Evolutionary conservation across 2,888 invertebrate species (phyloP), one percentile per base, ranked within the genome.

Genomic region (Marasmarcha lunaedactyla): DNA sequence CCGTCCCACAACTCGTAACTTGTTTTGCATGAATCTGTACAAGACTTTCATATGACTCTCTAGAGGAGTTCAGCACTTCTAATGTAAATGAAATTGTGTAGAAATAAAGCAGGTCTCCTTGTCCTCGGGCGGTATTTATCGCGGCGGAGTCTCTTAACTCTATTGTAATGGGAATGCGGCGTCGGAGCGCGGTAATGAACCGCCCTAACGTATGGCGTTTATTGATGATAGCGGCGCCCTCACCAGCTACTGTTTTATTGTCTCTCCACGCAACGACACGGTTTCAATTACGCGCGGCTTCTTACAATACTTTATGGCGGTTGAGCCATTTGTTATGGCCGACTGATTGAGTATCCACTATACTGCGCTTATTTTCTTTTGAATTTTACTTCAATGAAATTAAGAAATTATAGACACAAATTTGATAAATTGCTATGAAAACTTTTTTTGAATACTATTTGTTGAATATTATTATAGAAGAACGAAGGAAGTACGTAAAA

Each of bases 81-180:
- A 74, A 79, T 79, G 78, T 81, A 78, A 79, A 79, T 77, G 69
- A 78, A 81, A 81, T 79, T 81, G 73, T 77, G 74, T 68, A 69
- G 70, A 73, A 77, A 79, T 77, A 77, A 77, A 79, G 72, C 78
- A 71, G 62, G 63, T 64, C 63, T 71, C 57, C 20, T 20, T 20
- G 20, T 71, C 57, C 71, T 71, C 54, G 68, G 62, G 71, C 66
- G 67, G 64, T 77, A 78, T 81, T 81, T 83, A 81, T 78, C 70
- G 77, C 60, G 60, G 61, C 63, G 66, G 70, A 68, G 73, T 71
- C 76, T 73, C 72, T 63, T 79, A 76, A 77, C 78, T 78, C 69
- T 68, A 52, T 54, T 54, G 73, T 78, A 79, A 79, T 77, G 76
- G 73, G 69, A 57, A 72, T 64, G 71, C 60, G 71, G 72, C 74